Evolutionary conservation across 2,797 vertebrate species (phyloP).

Genomic region (Salarias fasciatus): DNA sequence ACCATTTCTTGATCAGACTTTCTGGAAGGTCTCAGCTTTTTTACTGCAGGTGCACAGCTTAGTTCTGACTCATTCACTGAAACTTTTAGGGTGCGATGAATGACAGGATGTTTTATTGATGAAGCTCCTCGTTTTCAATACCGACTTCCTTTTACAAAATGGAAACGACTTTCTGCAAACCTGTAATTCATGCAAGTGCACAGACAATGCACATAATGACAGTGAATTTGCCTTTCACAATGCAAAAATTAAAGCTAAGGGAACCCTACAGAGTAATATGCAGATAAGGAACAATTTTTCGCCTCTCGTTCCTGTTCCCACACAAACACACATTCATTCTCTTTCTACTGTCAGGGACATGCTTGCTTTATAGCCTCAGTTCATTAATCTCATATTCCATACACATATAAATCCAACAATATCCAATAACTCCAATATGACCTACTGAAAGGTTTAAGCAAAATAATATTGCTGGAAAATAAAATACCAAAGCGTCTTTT

Average conservation of each 20-base stretch:
- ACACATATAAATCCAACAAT: not conserved
- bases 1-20: not conserved
- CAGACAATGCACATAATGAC: too few species aligned
- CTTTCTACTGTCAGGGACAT: slow-evolving; percentile 45
- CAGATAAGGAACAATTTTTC: too few species aligned
- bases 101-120: slow-evolving; percentile 51
- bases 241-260: slow-evolving; percentile 63
- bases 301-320: too few species aligned
- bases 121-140: slow-evolving; percentile 46
- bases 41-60: slow-evolving; percentile 16
- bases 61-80: slow-evolving; percentile 9
- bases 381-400: slow-evolving; percentile 13
- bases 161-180: not conserved
- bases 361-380: not conserved
- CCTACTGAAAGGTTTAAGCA: not conserved
- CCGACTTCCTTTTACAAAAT: slow-evolving; percentile 15
- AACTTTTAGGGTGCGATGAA: slow-evolving; percentile 35
- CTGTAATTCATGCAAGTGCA: not conserved
- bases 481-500: too few species aligned
- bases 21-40: not conserved
- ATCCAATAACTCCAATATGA: not conserved
- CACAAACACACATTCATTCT: slow-evolving; percentile 82
- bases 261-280: slow-evolving; percentile 49
- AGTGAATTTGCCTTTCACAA: slow-evolving; percentile 66
- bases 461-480: too few species aligned